Conservation (phyloP, 2,797 vertebrate species). For the Astyanax mexicanus region DNA sequence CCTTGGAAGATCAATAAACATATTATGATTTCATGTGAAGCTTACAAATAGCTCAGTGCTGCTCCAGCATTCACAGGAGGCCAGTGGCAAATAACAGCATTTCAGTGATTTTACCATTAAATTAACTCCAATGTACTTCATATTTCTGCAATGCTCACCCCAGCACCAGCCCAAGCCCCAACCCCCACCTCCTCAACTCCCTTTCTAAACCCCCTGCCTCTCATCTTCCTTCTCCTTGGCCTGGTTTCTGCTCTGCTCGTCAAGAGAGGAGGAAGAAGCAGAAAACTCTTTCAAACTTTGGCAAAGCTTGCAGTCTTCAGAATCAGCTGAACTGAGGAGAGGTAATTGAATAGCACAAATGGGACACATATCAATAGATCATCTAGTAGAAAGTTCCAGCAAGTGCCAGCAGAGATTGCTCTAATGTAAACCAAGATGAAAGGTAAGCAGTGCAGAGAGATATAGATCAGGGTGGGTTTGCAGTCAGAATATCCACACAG, state of each 20-base stretch:
- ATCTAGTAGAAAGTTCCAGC: constrained; percentile 4
- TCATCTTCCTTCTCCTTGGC: constrained; percentile 42
- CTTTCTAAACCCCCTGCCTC: constrained; percentile 23
- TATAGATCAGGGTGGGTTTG: too few relatives aligned
- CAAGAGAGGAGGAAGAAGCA: constrained; percentile 2
- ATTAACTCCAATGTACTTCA: constrained; percentile 39
- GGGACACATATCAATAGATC: constrained; percentile 9
- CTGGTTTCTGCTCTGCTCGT: too few relatives aligned
- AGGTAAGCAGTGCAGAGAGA: too few relatives aligned
- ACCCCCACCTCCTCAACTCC: not conserved
- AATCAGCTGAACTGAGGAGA: too few relatives aligned
- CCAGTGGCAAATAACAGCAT: not conserved
- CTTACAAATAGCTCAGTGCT: too few relatives aligned
- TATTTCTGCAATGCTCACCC: constrained; percentile 4
- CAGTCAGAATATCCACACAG: too few relatives aligned
- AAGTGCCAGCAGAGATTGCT: not conserved
- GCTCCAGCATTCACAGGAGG: too few relatives aligned
- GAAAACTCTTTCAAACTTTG: constrained; percentile 9
- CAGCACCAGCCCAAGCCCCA: not conserved
- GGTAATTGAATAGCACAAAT: constrained; percentile 27
- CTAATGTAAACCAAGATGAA: not conserved
- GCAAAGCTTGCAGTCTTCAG: constrained; percentile 6
- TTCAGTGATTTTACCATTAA: constrained; percentile 25
- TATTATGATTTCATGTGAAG: too few relatives aligned
- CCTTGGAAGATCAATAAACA: too few relatives aligned